Base-by-base conservation (phyloP, 2,113 vertebrate species). In the Prolemur simus region DNA sequence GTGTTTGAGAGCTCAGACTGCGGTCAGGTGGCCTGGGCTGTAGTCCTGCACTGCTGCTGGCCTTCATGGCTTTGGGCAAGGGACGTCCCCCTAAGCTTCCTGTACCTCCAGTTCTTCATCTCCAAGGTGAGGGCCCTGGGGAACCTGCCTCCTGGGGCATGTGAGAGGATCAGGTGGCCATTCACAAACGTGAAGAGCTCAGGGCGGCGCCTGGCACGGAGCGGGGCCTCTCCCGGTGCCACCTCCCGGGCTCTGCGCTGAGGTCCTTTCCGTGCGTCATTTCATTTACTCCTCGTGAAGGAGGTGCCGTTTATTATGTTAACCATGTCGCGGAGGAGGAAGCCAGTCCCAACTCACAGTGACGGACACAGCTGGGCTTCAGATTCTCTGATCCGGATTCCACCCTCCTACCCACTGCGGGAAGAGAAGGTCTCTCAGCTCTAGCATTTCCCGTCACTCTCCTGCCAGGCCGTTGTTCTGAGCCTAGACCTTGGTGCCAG, bases 61-160 rank as follows among this genome's bases (percentile, higher is more conserved):
- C 17, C 12, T 1, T 0, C 0, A 0, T 0, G 45, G 71, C 69
- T 39, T 37, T 60, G 14, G 56, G 83, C 42, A 29, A 14, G 23
- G 37, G 71, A 25, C 68, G 37, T 54, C n/a, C 32, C 20, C 37
- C 6, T 13, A 68, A 69, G 47, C 45, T 63, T 58, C 58, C 12
- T 45, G 14, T 10, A 29, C 12, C 29, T 85, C 23, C 5, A 0
- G 37, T 6, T 68, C 58, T 47, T 23, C 45, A 17, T 64, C 56
- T 77, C 11, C 73, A 45, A 74, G 52, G 15, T 52, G 21, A 13
- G 27, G 54, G 15, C 68, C 56, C 25, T 17, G 4, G 58, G 91
- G 52, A 58, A 25, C 27, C 49, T 29, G 17, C 73, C 21, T 66
- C 18, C 0, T 39, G 68, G 32, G n/a, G 54, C n/a, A 18, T 14